phyloP scores from a whole-genome alignment of 2,888 invertebrate species.

The Brenthis hecate region DNA sequence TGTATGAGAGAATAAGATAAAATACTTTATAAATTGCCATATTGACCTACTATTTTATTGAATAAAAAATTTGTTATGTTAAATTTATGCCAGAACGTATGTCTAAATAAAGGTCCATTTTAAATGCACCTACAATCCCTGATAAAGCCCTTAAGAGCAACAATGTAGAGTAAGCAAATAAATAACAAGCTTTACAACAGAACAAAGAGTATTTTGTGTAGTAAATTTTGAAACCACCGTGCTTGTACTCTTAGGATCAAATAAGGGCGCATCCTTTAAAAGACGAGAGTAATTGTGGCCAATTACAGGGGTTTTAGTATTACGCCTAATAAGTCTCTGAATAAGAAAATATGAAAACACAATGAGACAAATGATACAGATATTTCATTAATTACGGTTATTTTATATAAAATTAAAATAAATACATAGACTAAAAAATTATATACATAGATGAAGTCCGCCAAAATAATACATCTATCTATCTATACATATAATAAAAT shows the following conservation, averaged over 20 bases:
- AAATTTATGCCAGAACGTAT: background rate
- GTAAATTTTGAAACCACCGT: background rate
- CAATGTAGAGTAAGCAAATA: background rate
- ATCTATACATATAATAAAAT: too few species aligned
- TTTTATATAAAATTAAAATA: too few species aligned
- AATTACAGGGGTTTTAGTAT: constrained; percentile 6
- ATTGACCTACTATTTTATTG: background rate
- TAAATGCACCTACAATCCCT: constrained; percentile 1
- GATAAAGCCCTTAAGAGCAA: background rate
- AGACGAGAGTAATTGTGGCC: constrained; percentile 7
- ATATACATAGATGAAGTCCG: too few species aligned
- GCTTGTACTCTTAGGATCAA: background rate
- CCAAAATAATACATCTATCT: too few species aligned
- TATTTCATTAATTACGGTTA: too few species aligned
- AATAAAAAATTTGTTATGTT: background rate
- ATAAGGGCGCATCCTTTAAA: background rate
- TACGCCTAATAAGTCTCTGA: background rate
- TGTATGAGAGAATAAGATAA: too few species aligned
- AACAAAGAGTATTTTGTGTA: background rate
- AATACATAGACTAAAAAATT: too few species aligned
- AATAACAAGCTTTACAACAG: constrained; percentile 1
- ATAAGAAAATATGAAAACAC: background rate
- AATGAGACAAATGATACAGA: background rate
- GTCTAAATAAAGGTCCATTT: constrained; percentile 1
- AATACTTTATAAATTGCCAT: background rate